Conservation (phyloP, 2,797 vertebrate species). For the Tarsius wallacei region DNA sequence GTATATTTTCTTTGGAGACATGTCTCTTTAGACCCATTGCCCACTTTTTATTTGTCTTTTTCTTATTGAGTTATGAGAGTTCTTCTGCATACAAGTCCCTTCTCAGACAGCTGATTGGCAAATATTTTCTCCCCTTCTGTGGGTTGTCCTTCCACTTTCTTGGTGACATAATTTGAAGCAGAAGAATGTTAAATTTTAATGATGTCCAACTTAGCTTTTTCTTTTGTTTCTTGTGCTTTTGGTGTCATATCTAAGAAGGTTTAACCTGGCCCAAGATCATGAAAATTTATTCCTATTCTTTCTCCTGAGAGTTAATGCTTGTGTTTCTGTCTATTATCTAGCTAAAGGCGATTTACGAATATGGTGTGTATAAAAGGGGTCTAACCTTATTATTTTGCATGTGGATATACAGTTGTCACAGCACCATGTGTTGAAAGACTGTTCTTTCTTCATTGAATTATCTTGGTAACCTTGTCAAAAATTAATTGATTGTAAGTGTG, state of each 20-base stretch:
- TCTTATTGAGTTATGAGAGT: neutral
- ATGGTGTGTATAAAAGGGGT: neutral
- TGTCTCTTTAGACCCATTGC: neutral
- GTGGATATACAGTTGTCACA: neutral
- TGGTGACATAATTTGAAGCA: neutral
- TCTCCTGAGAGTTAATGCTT: neutral
- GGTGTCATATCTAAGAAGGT: neutral
- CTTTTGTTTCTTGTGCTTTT: neutral
- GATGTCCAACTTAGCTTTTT: neutral
- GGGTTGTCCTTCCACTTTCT: neutral
- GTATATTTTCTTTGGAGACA: neutral
- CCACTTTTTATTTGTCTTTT: neutral
- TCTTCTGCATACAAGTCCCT: neutral
- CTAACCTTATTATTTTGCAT: neutral
- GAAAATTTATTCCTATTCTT: neutral
- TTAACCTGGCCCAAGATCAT: neutral
- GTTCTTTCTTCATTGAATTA: neutral
- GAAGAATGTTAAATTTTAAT: neutral
- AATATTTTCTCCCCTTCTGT: neutral
- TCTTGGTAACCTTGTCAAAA: neutral
- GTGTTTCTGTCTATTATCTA: neutral
- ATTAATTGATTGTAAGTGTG: neutral
- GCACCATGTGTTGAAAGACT: neutral
- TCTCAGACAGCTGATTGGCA: neutral
- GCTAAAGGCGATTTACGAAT: neutral